phyloP scores from a whole-genome alignment of 2,797 vertebrate genomes.

The Cebuella pygmaea region DNA sequence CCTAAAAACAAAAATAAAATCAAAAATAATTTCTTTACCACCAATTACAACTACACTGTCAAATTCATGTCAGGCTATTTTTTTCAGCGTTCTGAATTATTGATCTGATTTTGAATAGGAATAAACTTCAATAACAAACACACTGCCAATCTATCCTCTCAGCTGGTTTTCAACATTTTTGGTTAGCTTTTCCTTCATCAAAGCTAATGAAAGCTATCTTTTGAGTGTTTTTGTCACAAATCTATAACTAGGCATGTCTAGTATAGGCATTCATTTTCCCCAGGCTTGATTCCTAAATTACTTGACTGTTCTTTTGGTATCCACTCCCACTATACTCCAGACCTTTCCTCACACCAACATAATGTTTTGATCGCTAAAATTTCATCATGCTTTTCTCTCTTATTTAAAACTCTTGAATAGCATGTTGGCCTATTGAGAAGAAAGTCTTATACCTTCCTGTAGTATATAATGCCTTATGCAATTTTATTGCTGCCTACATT shows the following conservation, averaged over 20 bases:
- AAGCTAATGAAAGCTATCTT: too few relatives aligned
- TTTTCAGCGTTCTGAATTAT: not conserved
- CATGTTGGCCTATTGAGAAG: not conserved
- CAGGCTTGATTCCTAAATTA: not conserved
- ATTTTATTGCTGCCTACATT: not conserved
- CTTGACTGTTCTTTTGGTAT: not conserved
- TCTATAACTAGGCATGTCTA: too few relatives aligned
- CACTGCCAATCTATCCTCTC: not conserved
- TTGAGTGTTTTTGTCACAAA: too few relatives aligned
- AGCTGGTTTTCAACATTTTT: not conserved
- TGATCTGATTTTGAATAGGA: not conserved
- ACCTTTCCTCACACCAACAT: not conserved
- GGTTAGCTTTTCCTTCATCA: not conserved
- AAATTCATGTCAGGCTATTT: not conserved
- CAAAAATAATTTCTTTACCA: not conserved
- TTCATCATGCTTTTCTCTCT: not conserved
- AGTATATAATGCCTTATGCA: not conserved
- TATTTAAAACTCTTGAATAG: not conserved
- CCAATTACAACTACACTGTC: not conserved
- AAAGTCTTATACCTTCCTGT: not conserved
- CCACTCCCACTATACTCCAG: not conserved
- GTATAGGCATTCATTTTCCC: not conserved
- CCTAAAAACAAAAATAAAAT: not conserved
- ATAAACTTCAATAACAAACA: not conserved
- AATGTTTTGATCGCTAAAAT: not conserved